Percentiles rank a stretch among this genome's conserved stretches.
Evolutionary conservation across 64 coral and sea anemone species (phyloP).

Genomic region (Pachyseris speciosa): DNA sequence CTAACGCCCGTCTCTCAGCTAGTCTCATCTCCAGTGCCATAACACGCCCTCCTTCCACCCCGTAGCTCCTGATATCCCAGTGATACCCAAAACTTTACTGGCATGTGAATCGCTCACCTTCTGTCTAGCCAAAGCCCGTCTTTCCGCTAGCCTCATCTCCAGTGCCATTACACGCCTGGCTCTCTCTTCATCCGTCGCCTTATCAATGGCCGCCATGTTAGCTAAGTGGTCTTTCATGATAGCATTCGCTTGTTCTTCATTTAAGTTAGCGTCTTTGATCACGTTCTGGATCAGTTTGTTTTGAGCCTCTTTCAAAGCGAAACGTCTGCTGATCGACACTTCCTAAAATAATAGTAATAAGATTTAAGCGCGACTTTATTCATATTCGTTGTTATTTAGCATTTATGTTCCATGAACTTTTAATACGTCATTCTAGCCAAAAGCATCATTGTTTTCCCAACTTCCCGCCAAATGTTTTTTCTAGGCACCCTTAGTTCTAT

Average conservation of each 20-base stretch:
- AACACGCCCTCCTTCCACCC: not conserved
- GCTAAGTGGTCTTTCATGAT: slow-evolving; percentile 75
- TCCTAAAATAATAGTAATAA: slow-evolving; percentile 50
- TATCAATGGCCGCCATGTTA: slow-evolving; percentile 85
- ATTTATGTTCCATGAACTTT: not conserved
- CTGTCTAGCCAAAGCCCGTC: slow-evolving; percentile 72
- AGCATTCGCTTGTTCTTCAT: slow-evolving; percentile 75
- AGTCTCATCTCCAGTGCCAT: not conserved
- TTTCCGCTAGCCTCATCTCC: slow-evolving; percentile 92
- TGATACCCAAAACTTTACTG: not conserved
- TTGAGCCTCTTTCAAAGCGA: slow-evolving; percentile 91
- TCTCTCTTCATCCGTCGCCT: slow-evolving; percentile 84
- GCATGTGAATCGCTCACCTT: slow-evolving; percentile 57
- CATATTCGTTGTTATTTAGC: not conserved
- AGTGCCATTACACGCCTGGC: slow-evolving; percentile 81
- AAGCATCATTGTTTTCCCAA: too few relatives aligned
- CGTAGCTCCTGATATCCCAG: not conserved
- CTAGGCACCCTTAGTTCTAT: too few relatives aligned
- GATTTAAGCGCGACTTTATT: not conserved
- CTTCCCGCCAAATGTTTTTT: too few relatives aligned
- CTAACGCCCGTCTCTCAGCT: too few relatives aligned
- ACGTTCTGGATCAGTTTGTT: slow-evolving; percentile 80
- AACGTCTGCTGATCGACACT: slow-evolving; percentile 80
- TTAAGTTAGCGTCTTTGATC: slow-evolving; percentile 71
- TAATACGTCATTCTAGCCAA: too few relatives aligned